Conservation (phyloP, 1,140 invertebrate genomes). For the Nasonia giraulti region DNA sequence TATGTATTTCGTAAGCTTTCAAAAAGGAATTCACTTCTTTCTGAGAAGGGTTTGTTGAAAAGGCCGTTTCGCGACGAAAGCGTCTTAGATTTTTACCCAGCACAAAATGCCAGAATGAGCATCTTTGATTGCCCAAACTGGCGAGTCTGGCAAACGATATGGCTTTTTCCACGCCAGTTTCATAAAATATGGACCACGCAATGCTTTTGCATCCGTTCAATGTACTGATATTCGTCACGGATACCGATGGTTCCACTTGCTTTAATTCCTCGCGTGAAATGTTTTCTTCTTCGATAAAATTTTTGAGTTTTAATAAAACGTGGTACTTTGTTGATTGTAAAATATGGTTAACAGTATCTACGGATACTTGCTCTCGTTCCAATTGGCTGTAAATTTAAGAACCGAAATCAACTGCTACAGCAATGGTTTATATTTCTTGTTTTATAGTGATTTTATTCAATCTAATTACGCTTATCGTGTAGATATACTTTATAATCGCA, state of each 20-base stretch:
- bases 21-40: background rate
- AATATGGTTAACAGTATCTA: background rate
- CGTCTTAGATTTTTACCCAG: conserved; percentile 22
- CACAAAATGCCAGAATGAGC: conserved; percentile 32
- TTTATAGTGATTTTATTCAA: no score
- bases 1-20: conserved; percentile 9
- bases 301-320: background rate
- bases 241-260: background rate
- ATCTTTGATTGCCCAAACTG: background rate
- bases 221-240: background rate
- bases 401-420: background rate
- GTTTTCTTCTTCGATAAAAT: background rate
- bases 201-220: conserved; percentile 19
- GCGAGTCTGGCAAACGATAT: background rate
- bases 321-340: background rate
- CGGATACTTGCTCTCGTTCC: background rate
- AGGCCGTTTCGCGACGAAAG: background rate
- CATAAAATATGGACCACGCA: background rate
- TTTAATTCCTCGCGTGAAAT: background rate
- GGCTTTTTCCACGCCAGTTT: background rate
- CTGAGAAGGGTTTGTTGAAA: background rate
- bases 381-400: background rate
- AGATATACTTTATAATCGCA: no score
- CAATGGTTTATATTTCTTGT: no score
- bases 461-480: no score